Evolutionary conservation across 2,113 vertebrate species (phyloP).

Genomic region (Hypanus sabinus): DNA sequence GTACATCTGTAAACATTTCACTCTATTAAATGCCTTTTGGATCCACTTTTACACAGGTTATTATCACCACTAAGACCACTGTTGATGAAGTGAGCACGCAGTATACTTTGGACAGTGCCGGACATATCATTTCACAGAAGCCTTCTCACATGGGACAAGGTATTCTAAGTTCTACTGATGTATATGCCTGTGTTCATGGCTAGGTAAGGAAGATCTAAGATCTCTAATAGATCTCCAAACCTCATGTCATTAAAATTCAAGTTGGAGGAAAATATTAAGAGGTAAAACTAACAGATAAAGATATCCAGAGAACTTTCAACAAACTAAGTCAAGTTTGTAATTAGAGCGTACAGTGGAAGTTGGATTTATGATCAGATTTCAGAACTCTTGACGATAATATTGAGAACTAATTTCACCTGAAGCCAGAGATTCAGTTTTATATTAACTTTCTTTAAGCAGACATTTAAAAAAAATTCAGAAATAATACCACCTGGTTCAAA

Average conservation of each 20-base stretch:
- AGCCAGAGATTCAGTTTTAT: neutral
- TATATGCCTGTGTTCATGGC: neutral
- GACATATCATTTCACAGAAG: conserved; percentile 70
- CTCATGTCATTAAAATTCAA: conserved; percentile 47
- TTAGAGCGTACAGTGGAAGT: neutral
- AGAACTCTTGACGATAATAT: neutral
- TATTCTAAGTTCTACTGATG: conserved; percentile 42
- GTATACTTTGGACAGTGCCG: conserved; percentile 71
- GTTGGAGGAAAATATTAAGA: conserved; percentile 32
- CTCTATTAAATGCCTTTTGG: conserved; percentile 35
- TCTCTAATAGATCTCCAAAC: conserved; percentile 21
- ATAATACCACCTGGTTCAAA: neutral
- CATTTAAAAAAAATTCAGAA: neutral
- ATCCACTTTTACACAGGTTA: conserved; percentile 58
- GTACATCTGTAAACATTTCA: neutral
- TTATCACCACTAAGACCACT: conserved; percentile 78
- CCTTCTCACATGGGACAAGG: conserved; percentile 89
- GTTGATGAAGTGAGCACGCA: conserved; percentile 70
- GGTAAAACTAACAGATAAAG: neutral
- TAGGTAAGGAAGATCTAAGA: conserved; percentile 9
- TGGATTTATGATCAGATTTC: neutral
- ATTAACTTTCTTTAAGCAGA: neutral
- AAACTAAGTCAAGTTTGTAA: neutral
- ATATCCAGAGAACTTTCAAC: neutral
- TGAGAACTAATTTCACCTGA: neutral